Evolutionary conservation across 2,797 vertebrate species (phyloP).

Genomic region (Pseudochromis fuscus): DNA sequence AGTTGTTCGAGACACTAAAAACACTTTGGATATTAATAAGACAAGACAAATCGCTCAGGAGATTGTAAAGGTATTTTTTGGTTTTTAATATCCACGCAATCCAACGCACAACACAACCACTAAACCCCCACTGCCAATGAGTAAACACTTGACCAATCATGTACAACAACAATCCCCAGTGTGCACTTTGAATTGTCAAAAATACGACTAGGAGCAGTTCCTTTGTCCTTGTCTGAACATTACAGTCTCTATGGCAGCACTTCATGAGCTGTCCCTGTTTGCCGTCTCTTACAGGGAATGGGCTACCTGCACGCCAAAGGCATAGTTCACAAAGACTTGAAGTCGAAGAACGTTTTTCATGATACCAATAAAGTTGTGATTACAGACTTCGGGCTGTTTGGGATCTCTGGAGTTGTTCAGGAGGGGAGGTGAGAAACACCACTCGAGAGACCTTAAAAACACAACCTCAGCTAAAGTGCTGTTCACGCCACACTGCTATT

Average conservation of each 20-base stretch:
- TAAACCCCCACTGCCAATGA: not conserved
- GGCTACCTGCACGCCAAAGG: constrained; percentile 98
- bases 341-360: constrained; percentile 99
- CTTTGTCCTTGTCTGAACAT: not conserved
- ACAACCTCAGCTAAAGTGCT: constrained; percentile 37
- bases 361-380: constrained; percentile 98
- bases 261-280: constrained; percentile 10
- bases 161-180: not conserved
- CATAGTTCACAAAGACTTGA: constrained; percentile 98
- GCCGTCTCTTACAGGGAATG: constrained; percentile 89
- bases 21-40: constrained; percentile 95
- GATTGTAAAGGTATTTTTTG: constrained; percentile 92
- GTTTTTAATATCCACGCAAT: not conserved
- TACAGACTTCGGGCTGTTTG: constrained; percentile 98
- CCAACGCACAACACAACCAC: no score
- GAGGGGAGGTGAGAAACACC: constrained; percentile 90
- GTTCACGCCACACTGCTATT: constrained; percentile 28
- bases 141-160: no score
- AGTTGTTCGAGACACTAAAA: constrained; percentile 90
- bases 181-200: not conserved
- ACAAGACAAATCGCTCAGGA: constrained; percentile 98
- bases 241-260: not conserved
- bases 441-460: constrained; percentile 34
- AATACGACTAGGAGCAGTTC: not conserved
- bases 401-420: constrained; percentile 98